Conservation (phyloP, 92 coral and sea anemone species). For the Zoanthus sociatus region DNA sequence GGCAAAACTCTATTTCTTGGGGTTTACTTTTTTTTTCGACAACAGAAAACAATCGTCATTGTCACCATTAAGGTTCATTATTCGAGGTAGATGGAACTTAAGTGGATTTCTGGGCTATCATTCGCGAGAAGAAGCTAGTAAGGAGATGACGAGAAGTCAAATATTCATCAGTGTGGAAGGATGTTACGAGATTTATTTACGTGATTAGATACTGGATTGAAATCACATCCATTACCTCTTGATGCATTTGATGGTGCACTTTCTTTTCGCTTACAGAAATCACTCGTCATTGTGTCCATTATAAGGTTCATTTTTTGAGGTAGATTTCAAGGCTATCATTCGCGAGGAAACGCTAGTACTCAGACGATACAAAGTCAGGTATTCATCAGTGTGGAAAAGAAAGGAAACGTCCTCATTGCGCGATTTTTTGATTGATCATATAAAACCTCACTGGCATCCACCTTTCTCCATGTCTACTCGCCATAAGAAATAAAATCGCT, state of each 20-base stretch:
- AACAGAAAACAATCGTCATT: no score
- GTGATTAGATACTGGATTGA: constrained; percentile 66
- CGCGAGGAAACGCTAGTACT: neutral
- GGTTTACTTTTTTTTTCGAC: no score
- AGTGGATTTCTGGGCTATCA: no score
- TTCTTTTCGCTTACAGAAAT: no score
- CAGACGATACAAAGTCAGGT: neutral
- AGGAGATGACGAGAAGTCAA: no score
- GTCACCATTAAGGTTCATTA: no score
- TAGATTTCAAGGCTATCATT: neutral
- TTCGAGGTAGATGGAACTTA: no score
- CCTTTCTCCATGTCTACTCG: neutral
- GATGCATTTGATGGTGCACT: constrained; percentile 43
- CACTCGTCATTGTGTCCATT: no score
- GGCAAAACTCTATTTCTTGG: no score
- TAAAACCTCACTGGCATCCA: neutral
- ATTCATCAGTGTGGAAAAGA: neutral
- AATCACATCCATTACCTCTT: constrained; percentile 54
- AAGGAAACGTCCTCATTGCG: neutral
- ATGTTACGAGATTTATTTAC: constrained; percentile 55
- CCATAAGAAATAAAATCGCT: neutral
- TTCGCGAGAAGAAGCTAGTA: no score
- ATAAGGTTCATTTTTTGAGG: no score
- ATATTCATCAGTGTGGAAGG: neutral
- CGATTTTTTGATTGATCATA: neutral